These are phyloP conservation scores for Drosophila subquinaria DNA, from an alignment of 2,888 invertebrate species.

Conservation along the genomic window DNA sequence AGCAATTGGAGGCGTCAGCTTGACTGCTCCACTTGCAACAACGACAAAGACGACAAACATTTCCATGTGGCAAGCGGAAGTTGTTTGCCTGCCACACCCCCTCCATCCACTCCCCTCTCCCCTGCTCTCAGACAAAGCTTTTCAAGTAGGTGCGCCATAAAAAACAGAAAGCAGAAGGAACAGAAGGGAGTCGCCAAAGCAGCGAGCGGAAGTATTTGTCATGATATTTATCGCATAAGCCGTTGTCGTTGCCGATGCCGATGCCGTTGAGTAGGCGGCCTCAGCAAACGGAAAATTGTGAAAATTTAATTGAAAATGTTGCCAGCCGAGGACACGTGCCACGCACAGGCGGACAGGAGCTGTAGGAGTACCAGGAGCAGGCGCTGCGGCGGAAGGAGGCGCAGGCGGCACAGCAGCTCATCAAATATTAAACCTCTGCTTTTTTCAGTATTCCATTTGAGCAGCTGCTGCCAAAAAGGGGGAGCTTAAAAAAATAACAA, in stretches of 20 bases:
- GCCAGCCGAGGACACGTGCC: constrained; percentile 51
- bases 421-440: constrained; percentile 62
- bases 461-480: constrained; percentile 48
- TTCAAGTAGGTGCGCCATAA: constrained; percentile 40
- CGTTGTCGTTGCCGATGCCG: constrained; percentile 48
- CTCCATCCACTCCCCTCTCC: neutral
- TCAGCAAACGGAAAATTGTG: constrained; percentile 67
- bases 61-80: constrained; percentile 69
- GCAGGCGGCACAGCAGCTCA: constrained; percentile 49
- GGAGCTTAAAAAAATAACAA: constrained; percentile 14
- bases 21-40: constrained; percentile 53
- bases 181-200: constrained; percentile 36
- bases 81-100: constrained; percentile 22
- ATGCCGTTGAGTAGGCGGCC: constrained; percentile 57
- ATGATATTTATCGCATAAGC: constrained; percentile 76
- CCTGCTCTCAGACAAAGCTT: neutral
- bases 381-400: neutral
- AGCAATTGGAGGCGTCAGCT: constrained; percentile 46
- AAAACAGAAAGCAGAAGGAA: constrained; percentile 13
- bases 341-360: constrained; percentile 5
- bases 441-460: constrained; percentile 33
- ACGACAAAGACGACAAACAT: constrained; percentile 43
- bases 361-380: neutral
- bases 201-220: constrained; percentile 72
- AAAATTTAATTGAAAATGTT: constrained; percentile 77